Evolutionary conservation across 2,113 vertebrate genomes (phyloP).

Genomic region (Ailurus styani): DNA sequence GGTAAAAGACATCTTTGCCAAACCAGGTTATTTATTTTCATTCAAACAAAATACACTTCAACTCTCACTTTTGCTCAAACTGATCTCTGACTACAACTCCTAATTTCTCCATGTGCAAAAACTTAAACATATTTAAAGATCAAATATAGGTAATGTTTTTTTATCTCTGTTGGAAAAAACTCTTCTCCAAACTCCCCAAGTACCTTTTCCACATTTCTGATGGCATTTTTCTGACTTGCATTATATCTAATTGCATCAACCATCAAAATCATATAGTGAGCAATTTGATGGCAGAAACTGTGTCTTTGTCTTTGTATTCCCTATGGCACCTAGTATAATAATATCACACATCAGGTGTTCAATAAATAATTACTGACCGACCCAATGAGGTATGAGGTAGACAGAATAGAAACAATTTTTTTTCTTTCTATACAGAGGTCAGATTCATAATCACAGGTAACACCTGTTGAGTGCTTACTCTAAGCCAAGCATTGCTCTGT

Average conservation of each 20-base stretch:
- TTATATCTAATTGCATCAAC: background rate
- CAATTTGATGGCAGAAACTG: background rate
- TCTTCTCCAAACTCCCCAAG: background rate
- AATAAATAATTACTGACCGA: background rate
- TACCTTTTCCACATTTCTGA: background rate
- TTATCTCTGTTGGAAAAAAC: background rate
- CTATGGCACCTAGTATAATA: background rate
- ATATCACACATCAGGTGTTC: background rate
- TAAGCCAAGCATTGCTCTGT: background rate
- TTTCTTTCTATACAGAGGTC: background rate
- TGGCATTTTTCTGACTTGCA: background rate
- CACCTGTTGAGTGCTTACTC: background rate
- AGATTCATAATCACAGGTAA: background rate
- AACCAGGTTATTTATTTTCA: background rate
- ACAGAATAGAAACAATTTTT: background rate
- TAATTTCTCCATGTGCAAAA: background rate
- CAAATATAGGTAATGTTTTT: background rate
- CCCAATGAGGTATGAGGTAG: background rate
- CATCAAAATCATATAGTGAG: background rate
- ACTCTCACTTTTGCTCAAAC: background rate
- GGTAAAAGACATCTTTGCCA: background rate
- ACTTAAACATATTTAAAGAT: background rate
- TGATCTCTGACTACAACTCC: background rate
- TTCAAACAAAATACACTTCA: background rate
- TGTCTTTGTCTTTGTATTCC: background rate